Conservation (phyloP, 2,888 invertebrate genomes). For the Pseudolycoriella hygida region DNA sequence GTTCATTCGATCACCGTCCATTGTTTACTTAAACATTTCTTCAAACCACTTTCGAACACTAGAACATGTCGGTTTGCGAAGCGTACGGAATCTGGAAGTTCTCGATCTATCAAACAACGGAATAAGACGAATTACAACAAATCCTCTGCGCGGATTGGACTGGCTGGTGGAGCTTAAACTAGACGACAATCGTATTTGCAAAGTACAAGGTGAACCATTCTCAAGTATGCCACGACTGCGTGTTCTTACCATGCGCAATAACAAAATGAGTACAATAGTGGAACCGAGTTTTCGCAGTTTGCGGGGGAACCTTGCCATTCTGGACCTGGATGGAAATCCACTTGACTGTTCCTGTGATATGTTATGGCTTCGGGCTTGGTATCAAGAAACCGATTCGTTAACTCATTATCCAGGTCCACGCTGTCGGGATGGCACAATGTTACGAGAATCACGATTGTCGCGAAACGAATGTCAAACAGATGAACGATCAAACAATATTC, state of each 20-base stretch:
- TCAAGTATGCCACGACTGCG: constrained; percentile 70
- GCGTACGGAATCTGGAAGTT: constrained; percentile 62
- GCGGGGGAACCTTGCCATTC: constrained; percentile 60
- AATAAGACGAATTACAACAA: constrained; percentile 47
- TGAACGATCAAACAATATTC: constrained; percentile 31
- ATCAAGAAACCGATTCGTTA: constrained; percentile 44
- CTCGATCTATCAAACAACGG: constrained; percentile 70
- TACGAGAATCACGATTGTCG: constrained; percentile 55
- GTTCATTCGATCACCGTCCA: constrained; percentile 58
- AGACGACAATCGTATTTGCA: constrained; percentile 69
- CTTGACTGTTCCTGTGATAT: constrained; percentile 64
- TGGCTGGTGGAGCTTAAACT: constrained; percentile 75
- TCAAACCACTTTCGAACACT: constrained; percentile 58
- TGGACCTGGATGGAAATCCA: constrained; percentile 78
- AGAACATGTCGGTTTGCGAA: constrained; percentile 55
- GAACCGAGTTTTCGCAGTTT: constrained; percentile 59
- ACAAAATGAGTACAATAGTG: constrained; percentile 52
- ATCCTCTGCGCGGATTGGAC: constrained; percentile 54
- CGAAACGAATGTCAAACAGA: constrained; percentile 43
- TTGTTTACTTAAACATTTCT: constrained; percentile 69
- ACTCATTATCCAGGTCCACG: constrained; percentile 47
- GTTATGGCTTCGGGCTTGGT: constrained; percentile 70
- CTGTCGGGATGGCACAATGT: constrained; percentile 58
- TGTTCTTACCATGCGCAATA: constrained; percentile 58
- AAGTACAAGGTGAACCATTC: constrained; percentile 62